Conservation (phyloP, 64 coral and sea anemone genomes). For the Platygyra sinensis region DNA sequence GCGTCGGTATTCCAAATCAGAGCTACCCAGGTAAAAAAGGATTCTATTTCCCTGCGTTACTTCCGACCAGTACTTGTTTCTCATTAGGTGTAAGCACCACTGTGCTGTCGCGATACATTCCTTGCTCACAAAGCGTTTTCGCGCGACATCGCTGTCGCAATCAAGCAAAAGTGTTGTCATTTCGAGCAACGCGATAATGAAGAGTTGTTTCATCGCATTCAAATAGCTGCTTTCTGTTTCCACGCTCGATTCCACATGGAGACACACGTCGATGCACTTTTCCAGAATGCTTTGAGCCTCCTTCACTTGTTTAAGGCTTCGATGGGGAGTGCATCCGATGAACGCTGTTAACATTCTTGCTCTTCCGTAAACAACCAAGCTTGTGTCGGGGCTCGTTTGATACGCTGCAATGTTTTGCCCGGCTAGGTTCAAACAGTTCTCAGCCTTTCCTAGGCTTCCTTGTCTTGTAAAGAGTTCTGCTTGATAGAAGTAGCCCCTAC, state of each 20-base stretch:
- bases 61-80: conserved; percentile 1
- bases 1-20: conserved; percentile 33
- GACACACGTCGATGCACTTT: conserved; percentile 3
- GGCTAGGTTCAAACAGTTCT: no score
- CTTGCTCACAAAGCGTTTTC: conserved; percentile 8
- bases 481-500: conserved; percentile 5
- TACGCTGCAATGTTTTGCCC: no score
- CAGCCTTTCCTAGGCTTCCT: conserved; percentile 39
- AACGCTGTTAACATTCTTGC: no score
- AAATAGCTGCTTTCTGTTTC: background rate
- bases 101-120: background rate
- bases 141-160: conserved; percentile 8
- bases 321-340: no score
- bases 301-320: no score
- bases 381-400: no score
- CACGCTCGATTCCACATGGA: background rate
- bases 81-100: background rate
- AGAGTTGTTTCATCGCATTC: conserved; percentile 32
- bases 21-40: background rate
- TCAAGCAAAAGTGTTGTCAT: conserved; percentile 35
- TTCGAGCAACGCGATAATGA: conserved; percentile 4
- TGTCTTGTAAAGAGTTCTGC: conserved; percentile 44
- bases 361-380: no score
- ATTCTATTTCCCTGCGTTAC: background rate
- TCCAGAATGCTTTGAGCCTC: no score